Base-by-base conservation (phyloP, 2,797 vertebrate species). In the Siniperca undulata region DNA sequence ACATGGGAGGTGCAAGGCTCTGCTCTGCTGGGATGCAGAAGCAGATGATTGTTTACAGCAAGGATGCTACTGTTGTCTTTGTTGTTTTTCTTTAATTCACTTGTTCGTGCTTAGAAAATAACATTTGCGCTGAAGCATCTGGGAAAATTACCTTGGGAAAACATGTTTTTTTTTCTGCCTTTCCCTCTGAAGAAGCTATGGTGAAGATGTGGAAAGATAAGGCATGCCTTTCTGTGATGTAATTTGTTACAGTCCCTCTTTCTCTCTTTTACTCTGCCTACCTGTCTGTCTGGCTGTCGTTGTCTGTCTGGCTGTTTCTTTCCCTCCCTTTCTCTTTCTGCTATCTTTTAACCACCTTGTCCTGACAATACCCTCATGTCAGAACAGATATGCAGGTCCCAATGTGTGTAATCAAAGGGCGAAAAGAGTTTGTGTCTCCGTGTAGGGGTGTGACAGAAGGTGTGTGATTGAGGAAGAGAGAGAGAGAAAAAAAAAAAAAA, bases 31-130 rank as follows among this genome's bases (percentile, higher is more conserved):
- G 80, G 85, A 90, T 30, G 11, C 38, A 44, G 27, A 74, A 82
- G 77, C 62, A 80, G 78, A 93, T 87, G 84, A 92, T 80, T 89
- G 84, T 93, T 91, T 82, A 81, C 84, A 80, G 73, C 67, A 30
- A 30, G 56, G 67, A 85, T 80, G 80, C 70, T 56, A 55, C 78
- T 78, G 62, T 86, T 85, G 77, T 83, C 86, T 82, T 76, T 78
- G 62, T 86, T 85, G 77, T 83, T 87, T 82, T 76, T 27, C 30
- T 86, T 84, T 93, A 89, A 90, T 93, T 91, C 77, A 82, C 80
- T 88, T 77, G 84, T 62, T 85, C 56, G 70, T 81, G 74, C 61
- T 89, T 67, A 77, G 77, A 87, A 88, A 91, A 90, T 79, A 84
- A 76, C 53, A 87, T 86, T 88, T 79, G 66, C 80, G 82, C 67